Conservation (phyloP, 2,888 invertebrate species). For the Eupeodes luniger region DNA sequence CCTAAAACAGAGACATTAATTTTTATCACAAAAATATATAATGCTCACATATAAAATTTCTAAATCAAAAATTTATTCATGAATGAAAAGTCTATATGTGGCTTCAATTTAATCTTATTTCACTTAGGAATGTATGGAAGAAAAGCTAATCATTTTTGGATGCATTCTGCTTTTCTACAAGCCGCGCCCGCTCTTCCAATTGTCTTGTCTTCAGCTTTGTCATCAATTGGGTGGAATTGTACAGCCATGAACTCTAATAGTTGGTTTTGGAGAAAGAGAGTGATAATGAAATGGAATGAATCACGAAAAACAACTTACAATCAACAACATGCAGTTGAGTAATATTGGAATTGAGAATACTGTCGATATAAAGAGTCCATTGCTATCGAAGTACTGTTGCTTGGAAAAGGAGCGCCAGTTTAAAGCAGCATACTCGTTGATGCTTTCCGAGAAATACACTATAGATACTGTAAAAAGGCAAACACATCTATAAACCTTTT, state of each 20-base stretch:
- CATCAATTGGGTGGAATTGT: slow-evolving; percentile 95
- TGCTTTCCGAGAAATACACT: slow-evolving; percentile 95
- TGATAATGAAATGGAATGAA: not conserved
- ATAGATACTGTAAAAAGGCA: slow-evolving; percentile 87
- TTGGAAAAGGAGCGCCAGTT: slow-evolving; percentile 95
- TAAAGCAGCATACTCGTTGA: slow-evolving; percentile 94
- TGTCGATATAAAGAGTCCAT: slow-evolving; percentile 96
- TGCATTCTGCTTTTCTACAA: slow-evolving; percentile 80
- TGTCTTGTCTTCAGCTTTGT: slow-evolving; percentile 93
- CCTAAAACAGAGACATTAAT: slow-evolving; percentile 1
- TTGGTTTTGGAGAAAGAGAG: not conserved
- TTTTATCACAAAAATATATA: not conserved
- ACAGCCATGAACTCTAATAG: slow-evolving; percentile 93
- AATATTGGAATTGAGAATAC: slow-evolving; percentile 97
- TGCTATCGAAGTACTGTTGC: slow-evolving; percentile 97
- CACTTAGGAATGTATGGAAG: no score
- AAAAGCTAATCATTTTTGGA: slow-evolving; percentile 50
- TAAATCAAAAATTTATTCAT: no score
- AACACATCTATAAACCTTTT: not conserved
- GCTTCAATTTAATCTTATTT: no score
- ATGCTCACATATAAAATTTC: not conserved
- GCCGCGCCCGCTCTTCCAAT: slow-evolving; percentile 88
- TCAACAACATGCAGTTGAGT: slow-evolving; percentile 96
- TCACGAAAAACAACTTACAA: slow-evolving; percentile 88
- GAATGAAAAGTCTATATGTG: no score